Conservation (phyloP, 2,888 invertebrate species). For the Zaprionus lineosus region DNA sequence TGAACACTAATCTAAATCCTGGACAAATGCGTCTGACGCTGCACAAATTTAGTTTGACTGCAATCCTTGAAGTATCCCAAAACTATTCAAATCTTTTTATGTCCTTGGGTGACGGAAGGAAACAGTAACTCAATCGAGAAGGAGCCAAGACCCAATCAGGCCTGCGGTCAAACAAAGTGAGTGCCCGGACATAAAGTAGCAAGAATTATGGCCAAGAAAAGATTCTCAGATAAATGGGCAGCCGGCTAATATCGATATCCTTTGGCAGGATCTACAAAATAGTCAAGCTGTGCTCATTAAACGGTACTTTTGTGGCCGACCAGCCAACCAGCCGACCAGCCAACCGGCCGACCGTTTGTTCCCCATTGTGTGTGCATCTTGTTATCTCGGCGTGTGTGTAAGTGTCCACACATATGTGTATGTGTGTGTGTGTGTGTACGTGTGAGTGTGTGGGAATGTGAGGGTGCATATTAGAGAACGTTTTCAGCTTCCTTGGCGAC, state of each 20-base stretch:
- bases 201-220: conserved; percentile 63
- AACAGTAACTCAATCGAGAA: conserved; percentile 56
- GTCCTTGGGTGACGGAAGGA: conserved; percentile 59
- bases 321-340: too few species aligned
- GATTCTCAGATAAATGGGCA: conserved; percentile 55
- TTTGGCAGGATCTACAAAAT: conserved; percentile 72
- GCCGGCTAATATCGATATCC: conserved; percentile 73
- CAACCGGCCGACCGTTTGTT: conserved; percentile 29
- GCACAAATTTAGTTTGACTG: conserved; percentile 22
- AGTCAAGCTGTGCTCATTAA: conserved; percentile 81
- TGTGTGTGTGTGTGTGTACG: conserved; percentile 16
- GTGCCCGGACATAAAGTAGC: conserved; percentile 52
- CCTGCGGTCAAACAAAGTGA: conserved; percentile 61
- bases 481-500: conserved; percentile 64
- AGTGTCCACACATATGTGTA: conserved; percentile 17
- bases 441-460: conserved; percentile 35
- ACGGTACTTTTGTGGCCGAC: conserved; percentile 80
- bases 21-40: conserved; percentile 23
- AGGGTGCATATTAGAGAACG: conserved; percentile 55
- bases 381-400: conserved; percentile 55
- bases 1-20: neutral
- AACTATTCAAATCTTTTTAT: conserved; percentile 43
- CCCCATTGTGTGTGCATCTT: conserved; percentile 73
- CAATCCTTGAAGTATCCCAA: conserved; percentile 26
- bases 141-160: conserved; percentile 27